phyloP scores from a whole-genome alignment of 2,797 vertebrate genomes.

The Heliangelus exortis region DNA sequence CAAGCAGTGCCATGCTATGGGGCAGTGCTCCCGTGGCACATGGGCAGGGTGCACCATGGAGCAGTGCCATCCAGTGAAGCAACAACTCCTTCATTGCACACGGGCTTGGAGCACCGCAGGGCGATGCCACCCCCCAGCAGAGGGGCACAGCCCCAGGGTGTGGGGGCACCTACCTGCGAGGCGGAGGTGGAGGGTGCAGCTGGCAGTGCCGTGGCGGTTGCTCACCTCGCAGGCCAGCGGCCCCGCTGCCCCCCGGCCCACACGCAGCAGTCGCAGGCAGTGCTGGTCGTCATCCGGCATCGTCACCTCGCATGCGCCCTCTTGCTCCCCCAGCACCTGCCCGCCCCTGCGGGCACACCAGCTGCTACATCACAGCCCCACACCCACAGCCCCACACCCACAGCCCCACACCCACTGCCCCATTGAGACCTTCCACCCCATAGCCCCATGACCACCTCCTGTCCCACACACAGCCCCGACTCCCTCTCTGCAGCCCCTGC shows the following conservation, averaged over 20 bases:
- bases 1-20: not conserved
- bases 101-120: not conserved
- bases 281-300: slow-evolving; percentile 96
- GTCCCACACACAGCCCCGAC: not conserved
- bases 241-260: slow-evolving; percentile 83
- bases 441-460: not conserved
- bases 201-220: slow-evolving; percentile 87
- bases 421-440: not conserved
- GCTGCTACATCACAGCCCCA: not conserved
- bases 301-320: slow-evolving; percentile 84
- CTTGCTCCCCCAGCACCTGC: slow-evolving; percentile 78
- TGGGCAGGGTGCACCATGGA: not conserved
- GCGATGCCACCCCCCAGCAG: not conserved
- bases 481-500: fast-evolving
- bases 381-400: not conserved
- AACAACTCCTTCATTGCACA: not conserved
- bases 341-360: slow-evolving; percentile 77
- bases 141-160: fast-evolving
- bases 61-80: not conserved
- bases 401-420: not conserved
- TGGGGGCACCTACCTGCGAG: slow-evolving; percentile 85
- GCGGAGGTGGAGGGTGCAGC: slow-evolving; percentile 85
- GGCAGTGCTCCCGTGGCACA: fast-evolving
- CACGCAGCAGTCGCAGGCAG: slow-evolving; percentile 84
- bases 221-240: slow-evolving; percentile 86